A percentile compares a stretch with the other conserved stretches of the same genome.
phyloP scores from a whole-genome alignment of 2,113 vertebrate genomes.

The Athene cunicularia region DNA sequence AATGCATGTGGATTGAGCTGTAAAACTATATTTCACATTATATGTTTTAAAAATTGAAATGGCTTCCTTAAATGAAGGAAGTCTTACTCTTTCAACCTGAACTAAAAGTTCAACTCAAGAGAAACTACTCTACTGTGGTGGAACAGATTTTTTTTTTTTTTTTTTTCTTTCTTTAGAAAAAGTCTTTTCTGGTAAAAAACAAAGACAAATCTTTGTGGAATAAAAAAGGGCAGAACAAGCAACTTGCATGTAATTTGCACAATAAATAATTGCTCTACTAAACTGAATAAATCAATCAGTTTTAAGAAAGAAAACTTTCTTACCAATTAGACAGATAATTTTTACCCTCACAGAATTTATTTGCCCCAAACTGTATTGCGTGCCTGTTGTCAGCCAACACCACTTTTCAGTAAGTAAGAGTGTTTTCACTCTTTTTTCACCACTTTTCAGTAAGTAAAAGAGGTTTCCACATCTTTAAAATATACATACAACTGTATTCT shows the following conservation, averaged over 20 bases:
- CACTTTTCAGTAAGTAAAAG: background rate
- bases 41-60: conserved; percentile 57
- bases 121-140: background rate
- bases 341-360: background rate
- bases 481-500: background rate
- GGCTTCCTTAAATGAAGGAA: conserved; percentile 22
- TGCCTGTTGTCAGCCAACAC: background rate
- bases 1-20: conserved; percentile 35
- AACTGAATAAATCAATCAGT: conserved; percentile 1
- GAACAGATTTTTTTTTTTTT: background rate
- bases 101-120: conserved; percentile 45
- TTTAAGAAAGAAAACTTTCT: background rate
- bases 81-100: conserved; percentile 16
- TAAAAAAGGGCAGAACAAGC: conserved; percentile 28
- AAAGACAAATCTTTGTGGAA: background rate
- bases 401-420: background rate
- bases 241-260: conserved; percentile 24
- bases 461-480: background rate
- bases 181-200: background rate
- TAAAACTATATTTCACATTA: conserved; percentile 16
- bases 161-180: background rate
- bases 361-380: background rate
- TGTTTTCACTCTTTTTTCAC: too few relatives aligned
- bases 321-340: conserved; percentile 14
- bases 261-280: conserved; percentile 25